Evolutionary conservation across 2,797 vertebrate species (phyloP).

Genomic region (Poliocrania exsul): DNA sequence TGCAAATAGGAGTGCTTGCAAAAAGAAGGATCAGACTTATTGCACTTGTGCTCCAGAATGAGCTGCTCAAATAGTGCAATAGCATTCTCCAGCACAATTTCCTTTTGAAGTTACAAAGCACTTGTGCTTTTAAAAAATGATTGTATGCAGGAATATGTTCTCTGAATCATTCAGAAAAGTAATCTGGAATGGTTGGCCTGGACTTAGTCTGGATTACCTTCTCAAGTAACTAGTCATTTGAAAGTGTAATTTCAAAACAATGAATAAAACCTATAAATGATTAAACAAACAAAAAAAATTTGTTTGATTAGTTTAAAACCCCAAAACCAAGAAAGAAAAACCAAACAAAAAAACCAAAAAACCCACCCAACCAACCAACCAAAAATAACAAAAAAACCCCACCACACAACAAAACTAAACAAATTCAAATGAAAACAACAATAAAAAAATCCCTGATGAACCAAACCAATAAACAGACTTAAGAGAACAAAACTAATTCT

Average conservation of each 20-base stretch:
- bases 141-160: background rate
- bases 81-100: background rate
- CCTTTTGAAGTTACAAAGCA: background rate
- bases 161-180: background rate
- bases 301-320: background rate
- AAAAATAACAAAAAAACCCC: background rate
- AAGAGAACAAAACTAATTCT: background rate
- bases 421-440: background rate
- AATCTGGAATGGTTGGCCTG: background rate
- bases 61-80: background rate
- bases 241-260: background rate
- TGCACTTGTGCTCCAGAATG: background rate
- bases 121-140: background rate
- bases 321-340: background rate
- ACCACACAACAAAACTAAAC: background rate
- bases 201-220: background rate
- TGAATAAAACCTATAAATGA: background rate
- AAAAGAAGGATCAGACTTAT: background rate
- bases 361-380: too few relatives aligned
- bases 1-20: background rate
- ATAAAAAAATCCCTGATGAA: background rate
- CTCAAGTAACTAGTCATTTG: background rate
- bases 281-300: background rate
- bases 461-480: background rate
- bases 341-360: background rate